phyloP scores from a whole-genome alignment of 2,113 vertebrate species.

The Colinus virginianus region DNA sequence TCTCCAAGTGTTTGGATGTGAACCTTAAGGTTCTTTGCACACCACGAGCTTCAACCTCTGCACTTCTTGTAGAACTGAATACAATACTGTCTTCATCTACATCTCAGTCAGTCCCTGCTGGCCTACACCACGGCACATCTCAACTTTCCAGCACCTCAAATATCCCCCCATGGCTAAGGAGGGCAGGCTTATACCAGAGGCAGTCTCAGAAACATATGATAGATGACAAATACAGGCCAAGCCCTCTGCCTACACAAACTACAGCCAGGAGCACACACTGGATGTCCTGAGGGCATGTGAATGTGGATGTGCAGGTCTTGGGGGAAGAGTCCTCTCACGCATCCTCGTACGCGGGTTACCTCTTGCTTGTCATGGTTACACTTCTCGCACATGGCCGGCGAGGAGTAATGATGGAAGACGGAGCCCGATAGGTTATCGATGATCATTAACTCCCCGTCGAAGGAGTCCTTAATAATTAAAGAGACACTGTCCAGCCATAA shows the following conservation, averaged over 20 bases:
- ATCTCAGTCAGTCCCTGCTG: neutral
- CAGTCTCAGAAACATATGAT: neutral
- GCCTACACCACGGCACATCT: neutral
- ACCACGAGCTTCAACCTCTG: neutral
- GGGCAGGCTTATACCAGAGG: neutral
- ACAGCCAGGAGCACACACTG: conserved; percentile 4
- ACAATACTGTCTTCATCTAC: neutral
- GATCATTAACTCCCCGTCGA: conserved; percentile 99
- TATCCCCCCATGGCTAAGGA: neutral
- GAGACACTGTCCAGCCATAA: conserved; percentile 99
- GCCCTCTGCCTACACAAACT: conserved; percentile 5
- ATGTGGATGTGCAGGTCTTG: conserved; percentile 21
- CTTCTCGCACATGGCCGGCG: conserved; percentile 89
- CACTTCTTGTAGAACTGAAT: conserved; percentile 22
- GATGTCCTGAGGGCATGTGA: neutral
- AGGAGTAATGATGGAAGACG: conserved; percentile 98
- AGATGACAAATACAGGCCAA: conserved; percentile 27
- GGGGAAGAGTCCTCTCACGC: conserved; percentile 48
- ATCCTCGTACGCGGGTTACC: conserved; percentile 81
- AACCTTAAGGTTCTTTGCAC: neutral
- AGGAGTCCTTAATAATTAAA: conserved; percentile 98
- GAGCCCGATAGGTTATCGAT: conserved; percentile 99
- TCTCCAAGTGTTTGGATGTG: neutral
- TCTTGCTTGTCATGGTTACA: conserved; percentile 93
- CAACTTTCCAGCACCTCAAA: conserved; percentile 41